Conservation (phyloP, 2,113 vertebrate species). For the Cygnus atratus region DNA sequence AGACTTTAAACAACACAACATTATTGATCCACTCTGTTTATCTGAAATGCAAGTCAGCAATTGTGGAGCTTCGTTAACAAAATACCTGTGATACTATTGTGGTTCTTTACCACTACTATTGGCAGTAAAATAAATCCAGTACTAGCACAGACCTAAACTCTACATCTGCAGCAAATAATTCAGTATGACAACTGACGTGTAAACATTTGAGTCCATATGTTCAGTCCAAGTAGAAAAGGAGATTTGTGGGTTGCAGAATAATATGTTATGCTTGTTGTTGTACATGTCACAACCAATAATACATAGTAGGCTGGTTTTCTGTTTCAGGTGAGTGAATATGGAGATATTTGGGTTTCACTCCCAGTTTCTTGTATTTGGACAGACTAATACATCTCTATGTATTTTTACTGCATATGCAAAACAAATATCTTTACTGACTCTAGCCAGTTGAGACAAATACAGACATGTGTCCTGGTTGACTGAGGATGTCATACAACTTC, state of each 20-base stretch:
- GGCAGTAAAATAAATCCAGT: background rate
- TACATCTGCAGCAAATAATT: background rate
- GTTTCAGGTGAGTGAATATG: background rate
- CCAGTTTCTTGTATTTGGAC: background rate
- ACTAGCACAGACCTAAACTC: background rate
- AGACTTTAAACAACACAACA: background rate
- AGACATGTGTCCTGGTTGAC: background rate
- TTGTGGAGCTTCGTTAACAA: background rate
- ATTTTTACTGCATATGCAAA: background rate
- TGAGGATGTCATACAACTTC: background rate
- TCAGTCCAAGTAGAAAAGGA: background rate
- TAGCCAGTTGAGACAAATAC: background rate
- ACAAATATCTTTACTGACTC: background rate
- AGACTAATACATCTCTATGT: background rate
- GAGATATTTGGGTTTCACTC: background rate
- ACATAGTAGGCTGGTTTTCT: background rate
- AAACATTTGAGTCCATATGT: background rate
- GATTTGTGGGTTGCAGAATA: background rate
- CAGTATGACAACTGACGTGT: background rate
- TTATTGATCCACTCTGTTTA: background rate
- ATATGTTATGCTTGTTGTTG: background rate
- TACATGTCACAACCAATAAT: background rate
- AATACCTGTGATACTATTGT: background rate
- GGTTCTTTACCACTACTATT: background rate
- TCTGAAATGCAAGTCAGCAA: background rate